These are phyloP conservation scores for Noctua pronuba DNA, from an alignment of 2,888 invertebrate genomes.

Conservation along the genomic window DNA sequence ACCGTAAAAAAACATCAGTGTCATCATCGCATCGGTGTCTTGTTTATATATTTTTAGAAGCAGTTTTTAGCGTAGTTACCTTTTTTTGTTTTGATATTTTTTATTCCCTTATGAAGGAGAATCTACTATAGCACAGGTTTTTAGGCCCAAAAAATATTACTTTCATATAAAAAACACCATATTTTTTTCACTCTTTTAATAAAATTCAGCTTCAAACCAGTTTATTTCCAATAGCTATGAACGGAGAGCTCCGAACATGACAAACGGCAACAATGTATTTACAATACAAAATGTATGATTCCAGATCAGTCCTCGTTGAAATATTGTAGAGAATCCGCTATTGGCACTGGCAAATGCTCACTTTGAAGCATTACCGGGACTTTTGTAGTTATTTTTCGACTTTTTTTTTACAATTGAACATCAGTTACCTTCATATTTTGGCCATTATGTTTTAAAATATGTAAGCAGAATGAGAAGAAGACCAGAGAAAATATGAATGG, in stretches of 20 bases:
- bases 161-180: not conserved
- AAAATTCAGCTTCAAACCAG: constrained; percentile 15
- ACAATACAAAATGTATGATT: constrained; percentile 59
- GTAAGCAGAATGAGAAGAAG: not conserved
- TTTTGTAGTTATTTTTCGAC: constrained; percentile 23
- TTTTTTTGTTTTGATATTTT: not conserved
- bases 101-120: not conserved
- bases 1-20: not conserved
- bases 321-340: constrained; percentile 52
- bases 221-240: constrained; percentile 39
- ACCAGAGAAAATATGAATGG: not conserved
- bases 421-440: not conserved
- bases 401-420: not conserved
- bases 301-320: constrained; percentile 54
- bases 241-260: constrained; percentile 43
- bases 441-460: not conserved
- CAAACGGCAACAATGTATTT: constrained; percentile 56
- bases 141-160: not conserved
- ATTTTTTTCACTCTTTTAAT: not conserved
- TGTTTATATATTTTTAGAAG: not conserved
- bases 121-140: not conserved
- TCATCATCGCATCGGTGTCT: not conserved
- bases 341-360: constrained; percentile 43
- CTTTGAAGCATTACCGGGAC: constrained; percentile 35
- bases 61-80: not conserved